A percentile compares a stretch with the other conserved stretches of the same genome.
Conservation (phyloP, 2,113 vertebrate species). For the Myotis lucifugus region DNA sequence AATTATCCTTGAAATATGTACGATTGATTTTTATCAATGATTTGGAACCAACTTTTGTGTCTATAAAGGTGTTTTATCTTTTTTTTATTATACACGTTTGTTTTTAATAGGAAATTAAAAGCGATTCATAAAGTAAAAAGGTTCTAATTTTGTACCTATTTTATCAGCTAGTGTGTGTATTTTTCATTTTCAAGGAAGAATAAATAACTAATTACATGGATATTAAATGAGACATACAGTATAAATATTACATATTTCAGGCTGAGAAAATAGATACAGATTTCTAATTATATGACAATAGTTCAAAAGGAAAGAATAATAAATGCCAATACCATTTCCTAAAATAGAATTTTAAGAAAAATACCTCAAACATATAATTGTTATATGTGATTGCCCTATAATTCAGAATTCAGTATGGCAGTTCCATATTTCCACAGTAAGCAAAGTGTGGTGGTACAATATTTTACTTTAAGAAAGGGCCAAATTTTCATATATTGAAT, state of each 20-base stretch:
- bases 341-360: neutral
- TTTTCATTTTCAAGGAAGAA: conserved; percentile 34
- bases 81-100: neutral
- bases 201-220: conserved; percentile 8
- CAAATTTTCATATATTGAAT: neutral
- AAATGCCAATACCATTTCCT: neutral
- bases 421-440: neutral
- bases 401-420: neutral
- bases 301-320: conserved; percentile 2
- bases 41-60: neutral
- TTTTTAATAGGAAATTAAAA: conserved; percentile 1
- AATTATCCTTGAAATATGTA: neutral
- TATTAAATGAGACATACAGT: neutral
- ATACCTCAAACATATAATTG: neutral
- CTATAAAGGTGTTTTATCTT: neutral
- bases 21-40: neutral
- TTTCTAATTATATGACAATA: neutral
- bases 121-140: neutral
- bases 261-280: neutral
- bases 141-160: conserved; percentile 12
- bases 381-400: neutral
- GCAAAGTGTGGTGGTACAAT: neutral
- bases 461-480: neutral
- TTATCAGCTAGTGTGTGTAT: neutral
- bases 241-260: neutral